phyloP scores from a whole-genome alignment of 2,113 vertebrate genomes.

The Gambusia holbrooki region DNA sequence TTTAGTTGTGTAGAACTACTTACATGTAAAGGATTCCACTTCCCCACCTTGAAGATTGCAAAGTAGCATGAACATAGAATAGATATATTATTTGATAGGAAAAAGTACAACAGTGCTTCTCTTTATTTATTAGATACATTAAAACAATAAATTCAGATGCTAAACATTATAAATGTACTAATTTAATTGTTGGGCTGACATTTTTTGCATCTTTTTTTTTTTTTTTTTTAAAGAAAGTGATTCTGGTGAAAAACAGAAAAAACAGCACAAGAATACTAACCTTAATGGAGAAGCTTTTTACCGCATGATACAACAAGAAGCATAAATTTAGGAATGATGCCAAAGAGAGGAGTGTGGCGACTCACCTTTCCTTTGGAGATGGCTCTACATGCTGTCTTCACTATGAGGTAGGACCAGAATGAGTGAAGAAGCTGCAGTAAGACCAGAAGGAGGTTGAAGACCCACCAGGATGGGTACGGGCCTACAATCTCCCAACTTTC shows the following conservation, averaged over 20 bases:
- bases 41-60: slow-evolving; percentile 86
- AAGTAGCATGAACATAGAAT: slow-evolving; percentile 46
- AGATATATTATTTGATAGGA: background rate
- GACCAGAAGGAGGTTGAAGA: slow-evolving; percentile 91
- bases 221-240: background rate
- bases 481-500: slow-evolving; percentile 98
- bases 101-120: background rate
- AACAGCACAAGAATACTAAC: slow-evolving; percentile 3
- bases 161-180: background rate
- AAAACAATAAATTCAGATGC: background rate
- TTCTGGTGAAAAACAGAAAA: slow-evolving; percentile 10
- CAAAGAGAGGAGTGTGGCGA: slow-evolving; percentile 55
- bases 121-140: background rate
- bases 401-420: slow-evolving; percentile 95
- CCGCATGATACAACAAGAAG: background rate
- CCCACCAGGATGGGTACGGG: slow-evolving; percentile 93
- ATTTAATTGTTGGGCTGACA: background rate
- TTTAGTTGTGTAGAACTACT: slow-evolving; percentile 75
- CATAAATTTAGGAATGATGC: slow-evolving; percentile 7
- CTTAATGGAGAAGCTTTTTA: background rate
- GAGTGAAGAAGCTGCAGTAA: slow-evolving; percentile 90
- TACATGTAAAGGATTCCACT: slow-evolving; percentile 98
- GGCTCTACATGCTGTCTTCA: slow-evolving; percentile 91
- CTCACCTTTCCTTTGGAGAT: slow-evolving; percentile 96
- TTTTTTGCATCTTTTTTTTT: background rate